Base-by-base conservation (phyloP, 2,797 vertebrate species). In the Hozukius guyotensis region DNA sequence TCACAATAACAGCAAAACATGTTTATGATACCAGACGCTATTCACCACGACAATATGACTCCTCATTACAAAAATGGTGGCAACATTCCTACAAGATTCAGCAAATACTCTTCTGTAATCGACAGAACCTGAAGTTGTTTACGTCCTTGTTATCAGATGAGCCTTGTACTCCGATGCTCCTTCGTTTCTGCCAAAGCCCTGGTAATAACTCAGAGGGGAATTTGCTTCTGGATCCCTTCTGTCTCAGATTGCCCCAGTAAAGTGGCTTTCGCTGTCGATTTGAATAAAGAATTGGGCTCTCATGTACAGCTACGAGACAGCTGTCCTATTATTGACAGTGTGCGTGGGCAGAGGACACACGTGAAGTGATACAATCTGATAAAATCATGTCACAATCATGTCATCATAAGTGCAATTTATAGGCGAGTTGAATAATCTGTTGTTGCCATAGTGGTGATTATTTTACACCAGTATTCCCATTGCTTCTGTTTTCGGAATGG, bases 181-280 rank as follows among this genome's bases (percentile, higher is more conserved):
- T 87, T 85, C 7, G 49, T 80, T 83, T 84, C 55, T 80, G 76
- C 74, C 72, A 27, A 67, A 27, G 82, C 71, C 75, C 64, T 72
- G 70, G 34, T 86, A 72, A 80, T 88, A 82, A 78, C 64, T 77
- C 56, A 52, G 57, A 74, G 68, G 53, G 53, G 69, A 84, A 84
- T 88, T 60, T 84, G 75, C 80, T 25, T 55, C 56, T 82, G 78
- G 60, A 77, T 75, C 68, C 80, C 77, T 64, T 68, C 72, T 72
- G 75, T 87, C 87, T 87, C 80, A 81, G 49, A 78, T 84, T 77
- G 75, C 76, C 85, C 38, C 34, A 56, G 66, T 86, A 73, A 79
- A 87, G 80, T 27, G 59, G 62, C 42, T 89, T 89, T 59, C 74
- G 67, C 68, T 87, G 84, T 86, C 78, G 49, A 84, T 87, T 91